Base-by-base conservation (phyloP, 2,888 invertebrate species). In the Cheilosia impressa region DNA sequence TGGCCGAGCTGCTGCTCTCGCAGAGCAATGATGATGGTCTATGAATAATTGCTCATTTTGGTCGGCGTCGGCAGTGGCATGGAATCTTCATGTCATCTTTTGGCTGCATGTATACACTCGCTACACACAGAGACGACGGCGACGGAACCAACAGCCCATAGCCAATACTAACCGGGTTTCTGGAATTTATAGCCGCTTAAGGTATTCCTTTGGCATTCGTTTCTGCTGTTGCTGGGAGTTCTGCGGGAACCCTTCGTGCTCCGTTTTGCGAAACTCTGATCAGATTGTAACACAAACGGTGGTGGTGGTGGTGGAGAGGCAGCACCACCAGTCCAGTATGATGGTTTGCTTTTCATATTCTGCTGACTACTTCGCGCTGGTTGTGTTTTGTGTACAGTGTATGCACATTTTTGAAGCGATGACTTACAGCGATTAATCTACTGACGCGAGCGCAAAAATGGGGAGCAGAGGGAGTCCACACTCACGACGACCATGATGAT, bases 11-110 rank as follows among this genome's bases (percentile, higher is more conserved):
- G 38, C 34, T 45, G 17, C 45, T 45, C 43, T 57, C 53, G 43
- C 53, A 31, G 13, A 38, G 45, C 58, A 57, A 66, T 66, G 82
- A 83, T 83, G 81, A 81, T 81, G 77, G 76, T 72, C 85, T 85
- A 85, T 85, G 85, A 85, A 85, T 85, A 85, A 85, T 85, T 85
- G 85, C 81, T 77, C 72, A 72, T 72, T 76, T 77, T 80, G 47
- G 63, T 73, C 47, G 58, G 34, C 60, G 60, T 58, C 45, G 63
- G 78, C 78, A 73, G 73, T 79, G 75, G 75, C 71, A 79, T 79
- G 79, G 79, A 84, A 80, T 84, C 84, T 79, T 84, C 84, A 71
- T 84, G 84, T 84, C 84, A 84, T 84, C 84, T 84, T 79, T 79
- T 69, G 69, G 38, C 38, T 38, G 31, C 31, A 31, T 31, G 71